Conservation (phyloP, 2,113 vertebrate species). For the Rana temporaria region DNA sequence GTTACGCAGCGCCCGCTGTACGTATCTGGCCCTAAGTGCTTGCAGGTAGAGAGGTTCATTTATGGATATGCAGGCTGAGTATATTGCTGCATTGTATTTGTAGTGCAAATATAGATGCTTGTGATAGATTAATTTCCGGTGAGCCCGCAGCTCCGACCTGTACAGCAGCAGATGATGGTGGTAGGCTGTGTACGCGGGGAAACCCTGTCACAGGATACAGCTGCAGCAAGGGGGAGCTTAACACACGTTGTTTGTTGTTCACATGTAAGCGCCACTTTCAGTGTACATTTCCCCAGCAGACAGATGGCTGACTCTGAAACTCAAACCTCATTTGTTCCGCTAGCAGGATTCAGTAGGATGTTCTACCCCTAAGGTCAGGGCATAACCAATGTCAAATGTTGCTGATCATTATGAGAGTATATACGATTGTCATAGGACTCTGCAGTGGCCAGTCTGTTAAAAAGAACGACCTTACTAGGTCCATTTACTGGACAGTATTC, state of each 20-base stretch:
- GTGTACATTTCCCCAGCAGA: conserved; percentile 31
- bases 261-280: conserved; percentile 30
- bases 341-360: conserved; percentile 34
- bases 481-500: too few species aligned
- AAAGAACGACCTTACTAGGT: too few species aligned
- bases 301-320: conserved; percentile 47
- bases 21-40: too few species aligned
- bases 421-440: background rate
- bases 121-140: background rate
- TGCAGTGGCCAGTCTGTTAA: background rate
- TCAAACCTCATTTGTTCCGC: conserved; percentile 39
- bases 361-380: conserved; percentile 25
- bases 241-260: conserved; percentile 47
- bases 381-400: conserved; percentile 48
- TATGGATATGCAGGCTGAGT: background rate
- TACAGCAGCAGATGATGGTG: background rate
- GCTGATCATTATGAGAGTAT: conserved; percentile 19
- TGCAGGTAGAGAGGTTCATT: background rate
- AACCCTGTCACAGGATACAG: conserved; percentile 40
- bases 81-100: conserved; percentile 1
- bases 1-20: too few species aligned
- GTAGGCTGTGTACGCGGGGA: conserved; percentile 24
- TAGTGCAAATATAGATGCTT: conserved; percentile 1
- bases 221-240: conserved; percentile 17
- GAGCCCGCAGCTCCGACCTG: conserved; percentile 13